Conservation (phyloP, 2,888 invertebrate species). For the Scaptomyza cyrtandrae region DNA sequence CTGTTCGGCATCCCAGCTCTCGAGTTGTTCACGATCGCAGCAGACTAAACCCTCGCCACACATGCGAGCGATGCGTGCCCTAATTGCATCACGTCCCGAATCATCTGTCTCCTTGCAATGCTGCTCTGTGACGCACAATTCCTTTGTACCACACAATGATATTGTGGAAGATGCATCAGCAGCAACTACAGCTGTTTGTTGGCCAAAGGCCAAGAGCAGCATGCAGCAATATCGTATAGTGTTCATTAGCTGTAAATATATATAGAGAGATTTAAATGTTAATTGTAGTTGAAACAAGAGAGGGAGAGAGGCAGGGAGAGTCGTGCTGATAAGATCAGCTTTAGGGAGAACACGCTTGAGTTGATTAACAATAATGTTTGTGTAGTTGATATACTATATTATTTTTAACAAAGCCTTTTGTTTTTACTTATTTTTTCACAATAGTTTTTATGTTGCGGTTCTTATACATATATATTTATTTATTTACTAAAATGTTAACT, state of each 20-base stretch:
- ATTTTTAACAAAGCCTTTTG: too few relatives aligned
- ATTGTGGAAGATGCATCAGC: too few relatives aligned
- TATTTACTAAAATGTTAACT: neutral
- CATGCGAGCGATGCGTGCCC: conserved; percentile 38
- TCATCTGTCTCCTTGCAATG: conserved; percentile 58
- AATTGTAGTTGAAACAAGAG: neutral
- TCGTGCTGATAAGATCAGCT: conserved; percentile 3
- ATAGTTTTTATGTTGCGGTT: neutral
- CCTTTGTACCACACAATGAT: conserved; percentile 20
- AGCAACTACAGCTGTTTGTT: conserved; percentile 1
- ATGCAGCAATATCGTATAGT: neutral
- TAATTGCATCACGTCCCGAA: conserved; percentile 46
- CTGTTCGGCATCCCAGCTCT: conserved; percentile 49
- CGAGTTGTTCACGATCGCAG: conserved; percentile 57
- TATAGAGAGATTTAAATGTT: neutral
- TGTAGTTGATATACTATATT: too few relatives aligned
- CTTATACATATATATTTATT: too few relatives aligned
- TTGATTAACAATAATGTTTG: too few relatives aligned
- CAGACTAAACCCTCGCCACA: conserved; percentile 49
- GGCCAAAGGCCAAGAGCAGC: conserved; percentile 24
- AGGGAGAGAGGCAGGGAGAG: neutral
- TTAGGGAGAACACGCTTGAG: neutral
- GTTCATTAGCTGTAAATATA: neutral
- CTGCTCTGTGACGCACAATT: conserved; percentile 53
- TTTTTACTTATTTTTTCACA: neutral